Percentiles rank a stretch among this genome's conserved stretches.
phyloP scores from a whole-genome alignment of 2,113 vertebrate genomes.

The Zapus hudsonius region DNA sequence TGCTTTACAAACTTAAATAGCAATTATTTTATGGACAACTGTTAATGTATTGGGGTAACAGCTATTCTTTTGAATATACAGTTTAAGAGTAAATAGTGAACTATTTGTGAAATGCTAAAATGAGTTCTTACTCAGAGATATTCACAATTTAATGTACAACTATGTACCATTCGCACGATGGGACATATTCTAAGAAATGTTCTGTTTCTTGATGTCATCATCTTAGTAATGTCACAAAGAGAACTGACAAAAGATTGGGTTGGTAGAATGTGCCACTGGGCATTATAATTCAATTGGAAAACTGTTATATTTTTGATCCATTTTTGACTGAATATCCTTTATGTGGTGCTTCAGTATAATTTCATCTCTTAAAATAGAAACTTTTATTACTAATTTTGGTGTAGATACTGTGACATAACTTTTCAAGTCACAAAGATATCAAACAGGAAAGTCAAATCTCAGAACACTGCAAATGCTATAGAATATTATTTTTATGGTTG shows the following conservation, averaged over 20 bases:
- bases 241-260: neutral
- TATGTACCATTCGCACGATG: neutral
- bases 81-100: slow-evolving; percentile 77
- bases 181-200: neutral
- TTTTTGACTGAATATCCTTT: neutral
- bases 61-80: slow-evolving; percentile 72
- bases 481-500: neutral
- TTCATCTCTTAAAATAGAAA: neutral
- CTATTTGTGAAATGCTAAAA: slow-evolving; percentile 1
- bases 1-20: slow-evolving; percentile 82
- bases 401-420: neutral
- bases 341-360: neutral
- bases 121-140: neutral
- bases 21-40: slow-evolving; percentile 84
- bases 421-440: neutral
- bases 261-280: neutral
- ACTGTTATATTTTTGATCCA: neutral
- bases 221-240: neutral
- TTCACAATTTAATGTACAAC: neutral
- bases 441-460: neutral
- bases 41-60: slow-evolving; percentile 79
- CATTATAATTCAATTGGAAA: accelerated
- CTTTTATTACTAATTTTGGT: neutral
- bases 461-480: neutral
- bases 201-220: neutral